A percentile compares a stretch with the other conserved stretches of the same genome.
phyloP scores from a whole-genome alignment of 2,888 invertebrate species.

The Pammene aurita region DNA sequence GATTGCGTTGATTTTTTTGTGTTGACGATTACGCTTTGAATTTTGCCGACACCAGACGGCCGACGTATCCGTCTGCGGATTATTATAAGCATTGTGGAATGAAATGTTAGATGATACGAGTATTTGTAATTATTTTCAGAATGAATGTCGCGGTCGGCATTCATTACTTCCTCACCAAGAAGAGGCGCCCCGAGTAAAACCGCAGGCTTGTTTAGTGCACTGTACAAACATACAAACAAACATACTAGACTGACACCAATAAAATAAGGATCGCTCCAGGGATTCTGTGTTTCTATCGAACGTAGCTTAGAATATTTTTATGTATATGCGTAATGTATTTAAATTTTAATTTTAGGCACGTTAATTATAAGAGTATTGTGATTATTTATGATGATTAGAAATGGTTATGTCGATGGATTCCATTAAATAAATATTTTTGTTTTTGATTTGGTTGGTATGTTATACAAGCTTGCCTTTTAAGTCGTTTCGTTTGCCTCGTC shows the following conservation, averaged over 20 bases:
- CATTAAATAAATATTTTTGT: constrained; percentile 68
- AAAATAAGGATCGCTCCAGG: constrained; percentile 37
- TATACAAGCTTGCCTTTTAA: not conserved
- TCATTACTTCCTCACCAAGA: constrained; percentile 71
- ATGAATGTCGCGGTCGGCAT: constrained; percentile 69
- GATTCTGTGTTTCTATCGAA: constrained; percentile 46
- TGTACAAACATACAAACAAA: constrained; percentile 28
- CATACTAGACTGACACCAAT: constrained; percentile 34
- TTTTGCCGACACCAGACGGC: no score
- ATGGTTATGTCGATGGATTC: constrained; percentile 63
- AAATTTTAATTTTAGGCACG: constrained; percentile 66
- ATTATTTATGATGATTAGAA: constrained; percentile 51
- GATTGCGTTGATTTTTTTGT: no score
- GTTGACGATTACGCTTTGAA: no score
- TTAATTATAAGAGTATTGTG: constrained; percentile 60
- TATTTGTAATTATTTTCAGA: constrained; percentile 62
- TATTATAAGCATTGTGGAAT: no score
- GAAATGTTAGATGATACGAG: no score
- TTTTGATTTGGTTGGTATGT: constrained; percentile 46
- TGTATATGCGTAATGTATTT: constrained; percentile 63
- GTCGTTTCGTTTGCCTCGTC: not conserved
- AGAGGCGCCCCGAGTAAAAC: constrained; percentile 57
- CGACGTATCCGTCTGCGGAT: no score
- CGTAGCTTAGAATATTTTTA: constrained; percentile 43
- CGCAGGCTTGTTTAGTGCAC: constrained; percentile 13